phyloP scores from a whole-genome alignment of 1,140 invertebrate genomes.

The Tetragonula clypearis region DNA sequence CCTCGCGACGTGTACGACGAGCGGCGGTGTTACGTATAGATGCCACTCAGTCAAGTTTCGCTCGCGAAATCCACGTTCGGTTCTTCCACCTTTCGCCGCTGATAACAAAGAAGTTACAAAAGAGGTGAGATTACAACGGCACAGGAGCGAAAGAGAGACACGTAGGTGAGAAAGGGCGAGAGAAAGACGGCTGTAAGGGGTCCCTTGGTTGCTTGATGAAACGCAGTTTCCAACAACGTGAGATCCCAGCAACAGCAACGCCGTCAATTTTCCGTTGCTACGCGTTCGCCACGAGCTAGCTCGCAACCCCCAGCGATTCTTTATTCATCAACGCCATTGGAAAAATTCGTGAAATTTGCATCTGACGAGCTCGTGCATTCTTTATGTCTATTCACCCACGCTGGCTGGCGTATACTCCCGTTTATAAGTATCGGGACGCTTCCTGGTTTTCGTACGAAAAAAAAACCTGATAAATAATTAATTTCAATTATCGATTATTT shows the following conservation, averaged over 20 bases:
- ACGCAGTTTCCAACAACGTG: constrained; percentile 60
- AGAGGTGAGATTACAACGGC: constrained; percentile 63
- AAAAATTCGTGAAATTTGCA: constrained; percentile 69
- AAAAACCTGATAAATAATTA: no score
- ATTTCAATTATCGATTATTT: no score
- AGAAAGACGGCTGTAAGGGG: not conserved
- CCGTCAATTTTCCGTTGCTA: constrained; percentile 30
- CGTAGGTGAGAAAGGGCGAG: no score
- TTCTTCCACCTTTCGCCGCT: constrained; percentile 37
- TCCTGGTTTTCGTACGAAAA: no score
- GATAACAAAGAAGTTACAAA: constrained; percentile 66
- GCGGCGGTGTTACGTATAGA: constrained; percentile 59
- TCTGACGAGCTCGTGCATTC: constrained; percentile 43
- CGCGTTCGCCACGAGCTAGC: constrained; percentile 2
- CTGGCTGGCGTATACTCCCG: not conserved
- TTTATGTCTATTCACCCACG: not conserved
- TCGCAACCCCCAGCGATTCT: constrained; percentile 55
- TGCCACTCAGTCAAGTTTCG: constrained; percentile 58
- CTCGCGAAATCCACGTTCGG: constrained; percentile 61
- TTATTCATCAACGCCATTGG: constrained; percentile 72
- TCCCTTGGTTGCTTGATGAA: constrained; percentile 62
- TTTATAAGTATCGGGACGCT: no score
- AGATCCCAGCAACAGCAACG: not conserved
- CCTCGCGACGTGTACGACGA: constrained; percentile 44
- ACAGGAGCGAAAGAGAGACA: no score